Percentiles rank a stretch among this genome's conserved stretches.
These are phyloP conservation scores for Trachelus iudaicus DNA, from an alignment of 2,888 invertebrate genomes.

Conservation along the genomic window DNA sequence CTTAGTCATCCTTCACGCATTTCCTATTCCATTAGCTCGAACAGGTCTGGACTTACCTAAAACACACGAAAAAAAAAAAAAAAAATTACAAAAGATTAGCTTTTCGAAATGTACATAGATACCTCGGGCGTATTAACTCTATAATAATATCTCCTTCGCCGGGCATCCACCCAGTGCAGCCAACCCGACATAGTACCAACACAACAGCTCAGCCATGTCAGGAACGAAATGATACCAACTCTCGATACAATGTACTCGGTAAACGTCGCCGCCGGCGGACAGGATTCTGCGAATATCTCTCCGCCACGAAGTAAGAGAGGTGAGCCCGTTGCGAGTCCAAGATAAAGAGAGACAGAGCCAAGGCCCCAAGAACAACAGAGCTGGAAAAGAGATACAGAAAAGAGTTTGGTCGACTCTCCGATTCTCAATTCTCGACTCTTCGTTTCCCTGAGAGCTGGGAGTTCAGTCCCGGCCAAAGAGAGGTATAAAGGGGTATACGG, in stretches of 20 bases:
- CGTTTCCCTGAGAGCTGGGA: background rate
- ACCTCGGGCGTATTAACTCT: background rate
- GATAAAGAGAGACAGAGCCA: background rate
- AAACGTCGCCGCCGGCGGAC: slow-evolving; percentile 18
- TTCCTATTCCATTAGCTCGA: background rate
- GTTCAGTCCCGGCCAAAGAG: background rate
- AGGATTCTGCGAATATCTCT: slow-evolving; percentile 34
- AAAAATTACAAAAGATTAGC: background rate
- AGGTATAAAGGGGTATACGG: background rate
- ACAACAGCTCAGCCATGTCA: background rate
- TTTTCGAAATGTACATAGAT: background rate
- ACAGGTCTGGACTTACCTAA: background rate
- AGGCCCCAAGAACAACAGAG: background rate
- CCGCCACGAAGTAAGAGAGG: slow-evolving; percentile 13
- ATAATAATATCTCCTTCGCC: background rate
- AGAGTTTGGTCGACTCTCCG: background rate
- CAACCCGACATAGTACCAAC: background rate
- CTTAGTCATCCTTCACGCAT: background rate
- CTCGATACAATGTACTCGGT: slow-evolving; percentile 3
- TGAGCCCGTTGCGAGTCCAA: no score
- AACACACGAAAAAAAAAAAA: background rate
- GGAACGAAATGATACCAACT: background rate
- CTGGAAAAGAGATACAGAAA: background rate
- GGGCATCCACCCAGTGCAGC: background rate
- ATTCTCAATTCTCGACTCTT: background rate